These are phyloP conservation scores for Takifugu ocellatus DNA, from an alignment of 2,797 vertebrate genomes.

Conservation along the genomic window DNA sequence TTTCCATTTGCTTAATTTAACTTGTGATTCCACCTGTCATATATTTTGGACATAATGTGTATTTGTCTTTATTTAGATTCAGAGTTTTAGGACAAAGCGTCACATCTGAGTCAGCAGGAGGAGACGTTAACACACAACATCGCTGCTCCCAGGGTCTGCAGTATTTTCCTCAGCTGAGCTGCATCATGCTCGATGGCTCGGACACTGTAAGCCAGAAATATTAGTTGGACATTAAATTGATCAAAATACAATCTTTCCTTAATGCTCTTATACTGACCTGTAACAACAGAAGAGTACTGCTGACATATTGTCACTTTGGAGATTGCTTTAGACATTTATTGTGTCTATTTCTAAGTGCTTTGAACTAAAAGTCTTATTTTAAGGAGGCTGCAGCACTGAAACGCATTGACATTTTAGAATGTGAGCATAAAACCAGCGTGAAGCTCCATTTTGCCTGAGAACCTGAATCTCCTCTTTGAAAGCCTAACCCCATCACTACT, in stretches of 20 bases:
- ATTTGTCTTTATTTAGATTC: conserved; percentile 6
- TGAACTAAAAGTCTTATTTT: no score
- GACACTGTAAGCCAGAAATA: neutral
- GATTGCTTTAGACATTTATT: neutral
- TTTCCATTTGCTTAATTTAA: conserved; percentile 6
- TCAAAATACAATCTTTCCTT: no score
- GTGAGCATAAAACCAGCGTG: conserved; percentile 10
- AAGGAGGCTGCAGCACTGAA: no score
- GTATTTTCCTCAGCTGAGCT: neutral
- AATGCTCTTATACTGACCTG: no score
- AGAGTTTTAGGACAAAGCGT: neutral
- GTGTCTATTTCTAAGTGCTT: neutral
- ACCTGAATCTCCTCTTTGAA: neutral
- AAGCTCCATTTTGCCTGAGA: neutral
- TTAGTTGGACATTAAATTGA: no score
- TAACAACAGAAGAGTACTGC: no score
- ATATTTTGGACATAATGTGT: neutral
- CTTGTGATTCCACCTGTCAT: no score
- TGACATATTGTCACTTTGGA: no score
- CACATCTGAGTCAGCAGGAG: no score
- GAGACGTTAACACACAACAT: no score
- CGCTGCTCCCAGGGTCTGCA: neutral
- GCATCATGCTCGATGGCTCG: neutral
- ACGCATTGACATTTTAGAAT: neutral
- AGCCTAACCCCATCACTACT: neutral